Percentiles rank a stretch among this genome's conserved stretches.
Evolutionary conservation across 1,140 invertebrate genomes (phyloP).

Genomic region (Ectropis grisescens): DNA sequence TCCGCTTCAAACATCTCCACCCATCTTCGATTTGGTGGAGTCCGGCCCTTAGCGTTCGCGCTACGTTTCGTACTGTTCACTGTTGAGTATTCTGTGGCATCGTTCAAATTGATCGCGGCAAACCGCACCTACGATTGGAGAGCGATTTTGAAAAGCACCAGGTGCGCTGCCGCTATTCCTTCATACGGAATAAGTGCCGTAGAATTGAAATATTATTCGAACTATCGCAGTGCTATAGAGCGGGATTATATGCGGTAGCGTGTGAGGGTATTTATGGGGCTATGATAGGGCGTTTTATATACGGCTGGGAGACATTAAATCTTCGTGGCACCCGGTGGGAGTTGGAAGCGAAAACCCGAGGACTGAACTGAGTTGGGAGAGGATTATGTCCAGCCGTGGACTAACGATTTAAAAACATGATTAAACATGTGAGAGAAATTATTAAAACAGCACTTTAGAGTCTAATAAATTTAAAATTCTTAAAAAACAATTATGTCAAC

Average conservation of each 20-base stretch:
- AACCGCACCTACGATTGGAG: slow-evolving; percentile 16
- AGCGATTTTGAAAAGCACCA: slow-evolving; percentile 26
- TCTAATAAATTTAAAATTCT: too few species aligned
- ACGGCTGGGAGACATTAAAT: too few species aligned
- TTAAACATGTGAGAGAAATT: too few species aligned
- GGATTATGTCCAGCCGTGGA: not conserved
- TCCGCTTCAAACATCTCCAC: too few species aligned
- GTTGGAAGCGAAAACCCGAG: not conserved
- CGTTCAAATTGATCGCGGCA: slow-evolving; percentile 16
- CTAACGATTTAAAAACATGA: not conserved
- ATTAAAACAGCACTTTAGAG: too few species aligned
- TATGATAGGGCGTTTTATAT: not conserved
- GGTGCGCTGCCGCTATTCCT: slow-evolving; percentile 20
- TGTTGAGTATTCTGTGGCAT: too few species aligned
- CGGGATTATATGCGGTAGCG: slow-evolving; percentile 16
- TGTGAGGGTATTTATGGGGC: slow-evolving; percentile 7
- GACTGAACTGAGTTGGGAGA: not conserved
- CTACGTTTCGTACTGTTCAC: too few species aligned
- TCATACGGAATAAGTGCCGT: slow-evolving; percentile 26
- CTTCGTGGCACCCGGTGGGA: too few species aligned
- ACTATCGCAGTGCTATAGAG: slow-evolving; percentile 21
- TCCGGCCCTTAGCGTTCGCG: too few species aligned
- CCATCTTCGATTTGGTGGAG: too few species aligned
- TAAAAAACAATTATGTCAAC: too few species aligned
- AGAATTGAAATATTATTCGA: slow-evolving; percentile 43